Evolutionary conservation across 2,888 invertebrate species (phyloP), one percentile per base, ranked within the genome.

Genomic region (Drosophila paucipuncta): DNA sequence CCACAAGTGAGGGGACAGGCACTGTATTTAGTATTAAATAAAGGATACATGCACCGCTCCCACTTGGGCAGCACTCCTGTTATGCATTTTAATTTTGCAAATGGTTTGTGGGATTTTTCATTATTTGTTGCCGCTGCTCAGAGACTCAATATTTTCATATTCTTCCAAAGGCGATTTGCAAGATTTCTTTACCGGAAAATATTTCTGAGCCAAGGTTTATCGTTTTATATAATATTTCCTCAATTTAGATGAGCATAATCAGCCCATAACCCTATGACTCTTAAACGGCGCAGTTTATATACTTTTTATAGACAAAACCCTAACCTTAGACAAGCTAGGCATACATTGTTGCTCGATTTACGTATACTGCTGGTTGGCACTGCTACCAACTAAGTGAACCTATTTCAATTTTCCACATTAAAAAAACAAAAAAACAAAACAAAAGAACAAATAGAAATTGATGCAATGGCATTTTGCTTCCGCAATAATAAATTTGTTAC

Each of bases 401-500:
- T 60, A 68, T 67, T 68, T 50, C 55, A 61, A 77, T 76, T 71
- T 39, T 47, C 30, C 53, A 39, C 58, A 57, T 52, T 18, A 18
- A 37, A 54, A 16, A n/a, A 5, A 7, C 31, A 67, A 39, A 33
- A 33, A 22, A 53, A 52, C 18, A 4, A 30, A n/a, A 35, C 55
- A 52, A 37, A 49, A 47, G 31, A 37, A 70, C 33, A 47, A 73
- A 73, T 57, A 73, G 70, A 60, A 71, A 78, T 67, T 72, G 68
- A 73, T 84, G 71, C 80, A 82, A 82, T 80, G 63, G 58, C 59
- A 68, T 64, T 67, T 72, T 65, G 81, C 70, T 88, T 85, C 84
- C 89, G 85, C 82, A 52, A 75, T 83, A 86, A 78, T 73, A 85
- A 79, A 86, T 86, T 55, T 68, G 76, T 68, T 80, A 82, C 69